Base-by-base conservation (phyloP, 2,113 vertebrate species). In the Penelope pileata region DNA sequence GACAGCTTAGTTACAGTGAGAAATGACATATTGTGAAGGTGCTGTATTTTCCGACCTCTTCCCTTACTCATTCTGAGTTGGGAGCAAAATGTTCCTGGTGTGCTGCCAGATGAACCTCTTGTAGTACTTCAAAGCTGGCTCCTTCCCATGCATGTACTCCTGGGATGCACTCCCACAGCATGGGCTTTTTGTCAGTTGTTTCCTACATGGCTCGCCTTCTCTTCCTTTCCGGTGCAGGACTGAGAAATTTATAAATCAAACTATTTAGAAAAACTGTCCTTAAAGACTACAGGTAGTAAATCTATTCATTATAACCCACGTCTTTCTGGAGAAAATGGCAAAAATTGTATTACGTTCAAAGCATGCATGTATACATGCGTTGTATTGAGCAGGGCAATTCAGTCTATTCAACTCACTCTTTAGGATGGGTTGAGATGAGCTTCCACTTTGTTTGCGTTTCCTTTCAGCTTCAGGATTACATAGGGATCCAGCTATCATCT, bases 51-150 rank as follows among this genome's bases (percentile, higher is more conserved):
- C 88, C 91, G 90, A 16, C 73, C 85, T 85, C 75, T 94, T 93
- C 88, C 91, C 76, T 73, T 94, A n/a, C 59, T 94, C 6, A 6
- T 32, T 85, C 53, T 0, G 24, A 72, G 79, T 30, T 81, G 88
- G 95, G 94, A 96, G 89, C 91, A 95, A 90, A 93, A 96, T 97
- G 95, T 97, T 95, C 95, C 84, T 96, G 93, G 92, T 94, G 94
- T 82, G 85, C 89, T 96, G 95, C 96, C 96, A 97, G 87, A 86
- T 94, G 89, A 94, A 91, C 19, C 87, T 96, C 89, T 92, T 22
- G 3, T 67, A 76, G 74, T 24, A 86, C 91, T 97, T 15, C 91
- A 91, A 62, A 92, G 88, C 91, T 96, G 87, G 84, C 92, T 95
- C 26, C 69, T 76, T 92, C 95, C 91, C 93, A 78, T 95, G 82